A percentile compares a stretch with the other conserved stretches of the same genome.
phyloP scores from a whole-genome alignment of 92 coral and sea anemone species.

The Heteractis magnifica region DNA sequence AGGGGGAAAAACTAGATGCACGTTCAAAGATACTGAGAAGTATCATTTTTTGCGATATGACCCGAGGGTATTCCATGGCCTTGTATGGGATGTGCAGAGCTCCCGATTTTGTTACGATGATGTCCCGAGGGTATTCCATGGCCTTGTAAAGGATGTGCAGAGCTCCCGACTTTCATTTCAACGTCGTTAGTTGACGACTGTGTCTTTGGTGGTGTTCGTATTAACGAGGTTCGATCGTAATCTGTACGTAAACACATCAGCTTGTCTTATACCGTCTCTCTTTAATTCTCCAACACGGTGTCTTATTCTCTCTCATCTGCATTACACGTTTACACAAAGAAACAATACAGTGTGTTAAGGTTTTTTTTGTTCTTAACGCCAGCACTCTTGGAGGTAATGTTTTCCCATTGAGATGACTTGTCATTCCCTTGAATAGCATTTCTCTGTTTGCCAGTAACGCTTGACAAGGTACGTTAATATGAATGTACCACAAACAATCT shows the following conservation, averaged over 20 bases:
- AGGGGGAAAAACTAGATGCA: no score
- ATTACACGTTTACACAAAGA: neutral
- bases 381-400: no score
- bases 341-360: neutral
- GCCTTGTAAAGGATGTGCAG: neutral
- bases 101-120: neutral
- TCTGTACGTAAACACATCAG: neutral
- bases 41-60: neutral
- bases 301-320: neutral
- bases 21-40: no score
- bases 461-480: no score
- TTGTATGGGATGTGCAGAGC: neutral
- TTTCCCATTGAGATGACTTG: no score
- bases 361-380: no score
- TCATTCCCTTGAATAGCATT: no score
- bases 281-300: neutral
- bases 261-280: neutral
- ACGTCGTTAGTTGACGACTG: neutral
- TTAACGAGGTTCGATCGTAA: conserved; percentile 32
- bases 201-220: conserved; percentile 16
- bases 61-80: neutral
- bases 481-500: no score
- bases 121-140: neutral
- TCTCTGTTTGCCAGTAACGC: no score
- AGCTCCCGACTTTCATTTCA: neutral